Conservation (phyloP, 2,888 invertebrate genomes). For the Ennomos erosarius region DNA sequence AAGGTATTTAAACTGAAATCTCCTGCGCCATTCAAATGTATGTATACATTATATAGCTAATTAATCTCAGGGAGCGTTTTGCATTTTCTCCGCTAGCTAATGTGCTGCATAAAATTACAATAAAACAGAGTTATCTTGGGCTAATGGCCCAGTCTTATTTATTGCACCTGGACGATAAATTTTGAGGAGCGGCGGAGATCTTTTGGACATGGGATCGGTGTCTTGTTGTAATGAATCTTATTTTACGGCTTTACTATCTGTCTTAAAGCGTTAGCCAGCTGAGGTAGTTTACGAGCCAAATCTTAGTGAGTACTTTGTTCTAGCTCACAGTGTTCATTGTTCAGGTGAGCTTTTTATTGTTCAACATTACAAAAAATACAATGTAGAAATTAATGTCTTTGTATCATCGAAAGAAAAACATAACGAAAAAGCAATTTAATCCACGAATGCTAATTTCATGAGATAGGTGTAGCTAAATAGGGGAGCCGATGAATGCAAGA, state of each 20-base stretch:
- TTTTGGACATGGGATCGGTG: neutral
- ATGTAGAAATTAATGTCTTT: too few relatives aligned
- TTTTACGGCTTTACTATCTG: neutral
- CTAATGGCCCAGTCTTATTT: constrained; percentile 64
- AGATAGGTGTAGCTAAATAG: too few relatives aligned
- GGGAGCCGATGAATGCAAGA: too few relatives aligned
- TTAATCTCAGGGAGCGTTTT: constrained; percentile 43
- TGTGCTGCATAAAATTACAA: constrained; percentile 71
- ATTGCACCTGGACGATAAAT: constrained; percentile 56
- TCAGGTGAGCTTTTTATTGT: too few relatives aligned
- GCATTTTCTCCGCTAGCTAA: constrained; percentile 53
- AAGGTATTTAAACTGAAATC: constrained; percentile 30
- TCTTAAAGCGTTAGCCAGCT: too few relatives aligned
- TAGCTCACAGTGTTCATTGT: too few relatives aligned
- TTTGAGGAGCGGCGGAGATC: constrained; percentile 22
- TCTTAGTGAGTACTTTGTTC: too few relatives aligned
- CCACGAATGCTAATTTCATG: too few relatives aligned
- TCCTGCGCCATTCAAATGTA: constrained; percentile 32
- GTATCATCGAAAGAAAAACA: too few relatives aligned
- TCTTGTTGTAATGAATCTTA: neutral
- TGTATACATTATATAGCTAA: constrained; percentile 36
- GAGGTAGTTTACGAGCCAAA: too few relatives aligned
- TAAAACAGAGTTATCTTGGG: constrained; percentile 68
- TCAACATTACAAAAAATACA: too few relatives aligned
- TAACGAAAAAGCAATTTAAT: too few relatives aligned